Base-by-base conservation (phyloP, 2,113 vertebrate genomes). In the Corythornis vintsioides region DNA sequence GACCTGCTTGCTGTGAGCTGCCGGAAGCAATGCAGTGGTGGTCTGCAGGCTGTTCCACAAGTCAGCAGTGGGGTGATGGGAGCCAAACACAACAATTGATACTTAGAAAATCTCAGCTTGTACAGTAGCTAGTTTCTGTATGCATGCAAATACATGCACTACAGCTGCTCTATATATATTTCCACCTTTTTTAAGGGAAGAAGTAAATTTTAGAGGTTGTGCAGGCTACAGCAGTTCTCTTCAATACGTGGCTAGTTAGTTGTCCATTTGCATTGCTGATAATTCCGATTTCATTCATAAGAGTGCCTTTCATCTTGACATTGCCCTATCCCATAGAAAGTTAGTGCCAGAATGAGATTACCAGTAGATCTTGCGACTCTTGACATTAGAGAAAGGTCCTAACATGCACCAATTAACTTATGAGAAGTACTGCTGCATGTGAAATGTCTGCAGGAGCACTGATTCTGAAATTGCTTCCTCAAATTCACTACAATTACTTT, bases 231-330 rank as follows among this genome's bases (percentile, higher is more conserved):
- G n/a, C 40, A n/a, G 66, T 91, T 94, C 63, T 64, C 22, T 89
- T 82, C 65, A 56, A 1, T 77, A 24, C 20, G 11, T 86, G 55
- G 17, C 18, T 60, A 59, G 28, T 47, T 85, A 56, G 25, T 59
- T 85, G 22, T 35, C 47, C 10, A 7, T 91, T 86, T 89, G 56
- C 56, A 15, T 88, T 77, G 60, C 72, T 71, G 47, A 16, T 70
- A 52, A 52, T 87, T 84, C 33, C 56, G 48, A 76, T 79, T 85
- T 89, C 87, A 77, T 75, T 90, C 64, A 15, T 65, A 74, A 72
- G 11, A 48, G 91, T 96, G 92, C 92, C 89, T 94, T 92, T 95
- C 38, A 55, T 78, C 91, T 95, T 50, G 53, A 82, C 92, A 43
- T 83, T 88, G 55, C 38, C 25, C 84, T 81, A n/a, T 21, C 11